Evolutionary conservation across 2,797 vertebrate species (phyloP).

Genomic region (Darevskia mixta): DNA sequence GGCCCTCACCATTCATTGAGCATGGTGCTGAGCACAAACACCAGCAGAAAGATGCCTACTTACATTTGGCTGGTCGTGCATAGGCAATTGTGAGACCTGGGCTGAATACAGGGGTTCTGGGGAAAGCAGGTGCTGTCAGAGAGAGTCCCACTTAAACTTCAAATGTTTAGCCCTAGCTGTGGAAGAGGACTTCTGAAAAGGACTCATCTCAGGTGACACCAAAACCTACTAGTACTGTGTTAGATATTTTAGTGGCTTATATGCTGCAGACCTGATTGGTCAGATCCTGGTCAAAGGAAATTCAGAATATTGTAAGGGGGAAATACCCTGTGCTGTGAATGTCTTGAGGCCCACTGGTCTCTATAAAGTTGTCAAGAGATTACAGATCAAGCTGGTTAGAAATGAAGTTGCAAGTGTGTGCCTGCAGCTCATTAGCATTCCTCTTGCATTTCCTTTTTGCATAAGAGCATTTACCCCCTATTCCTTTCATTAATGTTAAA

Average conservation of each 20-base stretch:
- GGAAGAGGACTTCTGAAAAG: not conserved
- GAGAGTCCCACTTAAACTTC: not conserved
- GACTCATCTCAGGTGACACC: too few species aligned
- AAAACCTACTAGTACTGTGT: not conserved
- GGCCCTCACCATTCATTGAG: not conserved
- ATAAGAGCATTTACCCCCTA: conserved; percentile 14
- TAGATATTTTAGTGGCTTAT: not conserved
- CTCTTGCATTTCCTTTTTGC: not conserved
- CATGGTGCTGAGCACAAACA: not conserved
- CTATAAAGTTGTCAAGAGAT: not conserved
- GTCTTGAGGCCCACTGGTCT: not conserved
- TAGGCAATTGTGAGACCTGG: not conserved
- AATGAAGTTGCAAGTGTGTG: not conserved
- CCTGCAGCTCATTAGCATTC: conserved; percentile 23
- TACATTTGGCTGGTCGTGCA: not conserved
- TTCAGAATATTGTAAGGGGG: not conserved
- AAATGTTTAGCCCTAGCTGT: not conserved
- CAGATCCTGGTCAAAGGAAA: not conserved
- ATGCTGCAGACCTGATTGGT: not conserved
- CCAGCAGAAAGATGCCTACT: not conserved
- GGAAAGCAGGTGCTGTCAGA: not conserved
- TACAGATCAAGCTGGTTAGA: not conserved
- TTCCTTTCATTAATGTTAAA: conserved; percentile 24
- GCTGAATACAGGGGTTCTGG: not conserved
- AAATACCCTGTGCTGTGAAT: conserved; percentile 4